Evolutionary conservation across 2,113 vertebrate genomes (phyloP), one percentile per base, ranked within the genome.

Genomic region (Ceyx melanurus): DNA sequence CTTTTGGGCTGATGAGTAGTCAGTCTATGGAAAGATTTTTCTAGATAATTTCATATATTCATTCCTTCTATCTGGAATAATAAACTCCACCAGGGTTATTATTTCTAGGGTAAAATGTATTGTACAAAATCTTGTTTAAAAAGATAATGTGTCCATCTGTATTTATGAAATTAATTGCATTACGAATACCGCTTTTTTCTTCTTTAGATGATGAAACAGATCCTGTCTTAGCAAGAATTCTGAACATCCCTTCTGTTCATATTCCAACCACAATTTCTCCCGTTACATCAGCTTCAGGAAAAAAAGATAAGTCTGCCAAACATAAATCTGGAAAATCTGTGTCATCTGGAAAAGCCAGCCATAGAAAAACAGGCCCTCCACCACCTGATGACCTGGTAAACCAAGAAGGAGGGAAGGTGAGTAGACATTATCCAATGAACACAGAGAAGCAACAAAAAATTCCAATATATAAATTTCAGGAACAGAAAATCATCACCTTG

Each of bases 371-470:
- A 67, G 23, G 13, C 21, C 29, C 46, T 48, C 28, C 75, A 50
- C 19, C 77, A 72, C 56, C 82, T 45, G 97, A 97, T 40, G 96
- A 97, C 9, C 22, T 18, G 6, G 60, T 74, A 35, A 96, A 96
- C 58, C 94, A 94, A 81, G 97, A 98, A 82, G 97, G 97, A 84
- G 95, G 70, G 94, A 97, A 97, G 97, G 98, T 98, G 71, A 73
- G 21, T 5, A 91, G 33, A 23, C 4, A 22, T 43, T 50, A 74
- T 64, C 29, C 51, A 60, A 1, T 57, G 11, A 54, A 85, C 19
- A 29, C 17, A 70, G 51, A 65, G 35, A 45, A 66, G 8, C 50
- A 62, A 42, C 23, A 33, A n/a, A 65, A 40, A 77, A 35, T 50
- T 73, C 17, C 72, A 42, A 70, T 56, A 22, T 4, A 6, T 53